phyloP scores from a whole-genome alignment of 2,888 invertebrate species.

The Theretra japonica region DNA sequence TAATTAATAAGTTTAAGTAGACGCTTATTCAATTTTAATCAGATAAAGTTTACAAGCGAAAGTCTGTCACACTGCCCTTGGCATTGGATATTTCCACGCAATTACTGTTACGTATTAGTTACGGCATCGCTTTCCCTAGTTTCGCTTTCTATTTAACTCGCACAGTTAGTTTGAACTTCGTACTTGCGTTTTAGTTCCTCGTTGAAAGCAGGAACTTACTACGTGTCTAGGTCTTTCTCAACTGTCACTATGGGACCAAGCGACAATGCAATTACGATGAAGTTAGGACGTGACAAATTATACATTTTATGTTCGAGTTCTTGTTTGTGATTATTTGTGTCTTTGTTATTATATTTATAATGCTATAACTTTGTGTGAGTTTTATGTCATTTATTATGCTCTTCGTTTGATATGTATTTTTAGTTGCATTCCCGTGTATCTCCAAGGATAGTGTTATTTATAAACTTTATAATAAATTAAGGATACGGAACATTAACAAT shows the following conservation, averaged over 20 bases:
- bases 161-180: slow-evolving; percentile 22
- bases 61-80: slow-evolving; percentile 41
- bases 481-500: too few relatives aligned
- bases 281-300: background rate
- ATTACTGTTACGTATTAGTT: slow-evolving; percentile 41
- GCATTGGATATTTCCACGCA: slow-evolving; percentile 43
- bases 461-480: too few relatives aligned
- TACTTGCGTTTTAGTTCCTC: slow-evolving; percentile 26
- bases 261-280: background rate
- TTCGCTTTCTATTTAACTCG: slow-evolving; percentile 48
- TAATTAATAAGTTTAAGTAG: too few relatives aligned
- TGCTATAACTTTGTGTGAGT: too few relatives aligned
- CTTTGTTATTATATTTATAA: background rate
- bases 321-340: background rate
- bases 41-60: background rate
- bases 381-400: too few relatives aligned
- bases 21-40: background rate
- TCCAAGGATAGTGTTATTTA: too few relatives aligned
- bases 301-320: background rate
- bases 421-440: too few relatives aligned
- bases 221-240: slow-evolving; percentile 10
- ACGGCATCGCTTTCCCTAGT: slow-evolving; percentile 49
- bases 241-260: background rate
- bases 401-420: too few relatives aligned
- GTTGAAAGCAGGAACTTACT: slow-evolving; percentile 26